phyloP scores from a whole-genome alignment of 2,797 vertebrate genomes.

The Rhinophrynus dorsalis region DNA sequence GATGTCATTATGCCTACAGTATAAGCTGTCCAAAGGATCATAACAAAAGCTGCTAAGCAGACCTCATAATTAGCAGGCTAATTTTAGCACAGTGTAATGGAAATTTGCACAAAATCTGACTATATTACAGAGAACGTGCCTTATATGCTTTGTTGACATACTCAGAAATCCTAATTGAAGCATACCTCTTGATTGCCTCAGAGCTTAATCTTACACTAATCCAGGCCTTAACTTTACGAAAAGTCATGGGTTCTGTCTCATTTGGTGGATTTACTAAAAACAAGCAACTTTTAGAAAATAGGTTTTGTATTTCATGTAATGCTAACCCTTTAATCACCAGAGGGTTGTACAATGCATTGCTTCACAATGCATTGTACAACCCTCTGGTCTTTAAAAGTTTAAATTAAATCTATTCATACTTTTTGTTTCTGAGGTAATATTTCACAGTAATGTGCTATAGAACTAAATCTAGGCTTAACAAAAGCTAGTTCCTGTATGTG shows the following conservation, averaged over 20 bases:
- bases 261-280: constrained; percentile 7
- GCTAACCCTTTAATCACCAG: too few relatives aligned
- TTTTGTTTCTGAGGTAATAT: too few relatives aligned
- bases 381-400: too few relatives aligned
- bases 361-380: too few relatives aligned
- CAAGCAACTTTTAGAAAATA: constrained; percentile 8
- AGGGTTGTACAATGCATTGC: too few relatives aligned
- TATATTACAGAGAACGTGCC: background rate
- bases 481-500: too few relatives aligned
- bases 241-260: constrained; percentile 13
- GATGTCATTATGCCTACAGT: background rate
- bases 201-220: constrained; percentile 17
- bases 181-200: constrained; percentile 10
- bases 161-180: background rate
- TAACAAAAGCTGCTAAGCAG: background rate
- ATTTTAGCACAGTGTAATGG: constrained; percentile 10
- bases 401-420: too few relatives aligned
- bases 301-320: constrained; percentile 22
- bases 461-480: too few relatives aligned
- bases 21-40: background rate
- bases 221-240: constrained; percentile 17
- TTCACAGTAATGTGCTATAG: too few relatives aligned
- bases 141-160: background rate
- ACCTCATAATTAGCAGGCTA: constrained; percentile 15
- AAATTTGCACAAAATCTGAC: constrained; percentile 10